Base-by-base conservation (phyloP, 35 echinoderm and acorn worm genomes). In the Heliocidaris erythrogramma region DNA sequence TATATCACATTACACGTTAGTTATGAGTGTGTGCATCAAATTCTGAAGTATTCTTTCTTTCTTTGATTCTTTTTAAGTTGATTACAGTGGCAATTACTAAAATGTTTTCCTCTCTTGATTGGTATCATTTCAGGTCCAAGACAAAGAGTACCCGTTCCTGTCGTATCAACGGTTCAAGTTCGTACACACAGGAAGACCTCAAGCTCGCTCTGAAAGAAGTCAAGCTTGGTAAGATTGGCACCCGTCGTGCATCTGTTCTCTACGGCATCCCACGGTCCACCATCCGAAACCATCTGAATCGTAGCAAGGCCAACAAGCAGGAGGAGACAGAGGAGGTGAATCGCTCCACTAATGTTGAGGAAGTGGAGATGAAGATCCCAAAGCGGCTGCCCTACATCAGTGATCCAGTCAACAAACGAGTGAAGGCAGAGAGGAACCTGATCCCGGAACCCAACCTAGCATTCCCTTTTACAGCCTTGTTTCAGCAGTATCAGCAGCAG, bases 201-300 rank as follows among this genome's bases (percentile, higher is more conserved):
- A 96, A 96, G 92, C 94, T 97, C 32, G 98, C 98, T 85, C 92
- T 99, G 90, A 92, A 94, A 85, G 98, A 99, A 49, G 98, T 99
- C 49, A 90, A 97, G 31, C 93, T 88, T 56, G 98, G 98, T 49
- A 99, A 99, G 93, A 61, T 99, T 6, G 98, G 98, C 18, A 99
- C 98, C 49, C 93, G 98, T n/a, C 94, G 98, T 47, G 98, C 98
- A 61, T 95, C 98, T 5, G 96, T 99, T 91, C 91, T 99, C 4
- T 99, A 97, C 95, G 98, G 98, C n/a, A 99, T 99, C 21, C 98
- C 98, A 24, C 94, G 98, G 24, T 99, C 98, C 9, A 99, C 98
- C 93, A 99, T 99, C 56, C 93, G 98, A 48, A 99, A 99, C 93
- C 98, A 99, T 93, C 98, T 99, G 32, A 97, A 99, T 92, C 92